Evolutionary conservation across 2,113 vertebrate species (phyloP).

Genomic region (Saguinus midas): DNA sequence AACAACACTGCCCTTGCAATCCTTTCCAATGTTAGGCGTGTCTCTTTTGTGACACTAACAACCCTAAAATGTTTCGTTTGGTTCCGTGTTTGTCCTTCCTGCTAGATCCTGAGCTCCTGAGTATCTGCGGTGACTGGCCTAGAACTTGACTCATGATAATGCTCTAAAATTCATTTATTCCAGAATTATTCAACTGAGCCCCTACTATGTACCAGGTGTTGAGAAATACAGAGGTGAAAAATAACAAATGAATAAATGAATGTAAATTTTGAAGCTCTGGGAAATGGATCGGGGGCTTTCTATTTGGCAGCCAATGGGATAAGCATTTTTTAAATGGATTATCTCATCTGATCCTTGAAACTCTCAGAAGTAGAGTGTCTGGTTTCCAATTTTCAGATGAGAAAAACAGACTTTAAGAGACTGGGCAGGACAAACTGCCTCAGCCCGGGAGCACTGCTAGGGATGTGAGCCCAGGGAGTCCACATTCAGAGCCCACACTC

Average conservation of each 20-base stretch:
- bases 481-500: no score
- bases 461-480: fast-evolving
- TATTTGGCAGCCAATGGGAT: not conserved
- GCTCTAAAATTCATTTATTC: not conserved
- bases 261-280: not conserved
- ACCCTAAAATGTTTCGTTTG: not conserved
- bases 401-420: not conserved
- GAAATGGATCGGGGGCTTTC: not conserved
- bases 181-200: no score
- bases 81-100: not conserved
- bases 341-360: not conserved
- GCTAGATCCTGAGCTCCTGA: not conserved
- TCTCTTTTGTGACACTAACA: not conserved
- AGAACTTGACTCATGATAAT: not conserved
- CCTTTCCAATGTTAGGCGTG: not conserved
- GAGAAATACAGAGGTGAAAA: not conserved
- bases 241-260: not conserved
- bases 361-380: not conserved
- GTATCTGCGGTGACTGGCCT: not conserved
- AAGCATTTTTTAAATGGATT: not conserved
- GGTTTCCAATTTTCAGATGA: not conserved
- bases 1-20: no score
- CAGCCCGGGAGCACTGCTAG: not conserved
- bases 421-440: not conserved
- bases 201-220: not conserved